Percentiles rank a stretch among this genome's conserved stretches.
Conservation (phyloP, 1,140 invertebrate genomes). For the Planococcus citri region DNA sequence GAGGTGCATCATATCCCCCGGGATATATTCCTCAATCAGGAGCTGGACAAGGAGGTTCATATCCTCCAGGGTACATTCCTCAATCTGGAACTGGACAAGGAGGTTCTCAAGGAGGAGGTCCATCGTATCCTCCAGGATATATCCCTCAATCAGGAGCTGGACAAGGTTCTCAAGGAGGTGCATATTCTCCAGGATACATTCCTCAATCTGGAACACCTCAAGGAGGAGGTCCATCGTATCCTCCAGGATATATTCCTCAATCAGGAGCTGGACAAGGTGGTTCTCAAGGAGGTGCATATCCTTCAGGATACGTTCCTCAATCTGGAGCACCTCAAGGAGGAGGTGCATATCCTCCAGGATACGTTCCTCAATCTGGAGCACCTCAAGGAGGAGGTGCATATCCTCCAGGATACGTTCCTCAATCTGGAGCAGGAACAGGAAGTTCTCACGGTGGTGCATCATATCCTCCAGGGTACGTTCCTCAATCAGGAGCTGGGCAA, state of each 20-base stretch:
- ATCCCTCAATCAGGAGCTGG: not conserved
- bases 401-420: not conserved
- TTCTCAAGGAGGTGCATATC: not conserved
- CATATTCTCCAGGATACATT: no score
- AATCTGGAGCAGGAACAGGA: not conserved
- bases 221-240: not conserved
- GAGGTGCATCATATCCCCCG: not conserved
- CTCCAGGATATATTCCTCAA: not conserved
- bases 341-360: not conserved
- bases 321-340: not conserved
- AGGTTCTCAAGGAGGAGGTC: not conserved
- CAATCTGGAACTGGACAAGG: not conserved
- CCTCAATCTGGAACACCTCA: not conserved
- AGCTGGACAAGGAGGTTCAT: not conserved
- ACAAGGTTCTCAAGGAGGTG: not conserved
- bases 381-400: not conserved
- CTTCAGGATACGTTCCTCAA: not conserved
- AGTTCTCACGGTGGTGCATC: not conserved
- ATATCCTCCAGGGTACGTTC: not conserved
- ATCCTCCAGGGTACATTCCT: not conserved
- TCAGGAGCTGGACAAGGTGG: not conserved
- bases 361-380: not conserved
- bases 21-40: not conserved
- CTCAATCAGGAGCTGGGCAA: not conserved
- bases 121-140: conserved; percentile 9